phyloP scores from a whole-genome alignment of 2,888 invertebrate genomes.

The Melangyna quadrimaculata region DNA sequence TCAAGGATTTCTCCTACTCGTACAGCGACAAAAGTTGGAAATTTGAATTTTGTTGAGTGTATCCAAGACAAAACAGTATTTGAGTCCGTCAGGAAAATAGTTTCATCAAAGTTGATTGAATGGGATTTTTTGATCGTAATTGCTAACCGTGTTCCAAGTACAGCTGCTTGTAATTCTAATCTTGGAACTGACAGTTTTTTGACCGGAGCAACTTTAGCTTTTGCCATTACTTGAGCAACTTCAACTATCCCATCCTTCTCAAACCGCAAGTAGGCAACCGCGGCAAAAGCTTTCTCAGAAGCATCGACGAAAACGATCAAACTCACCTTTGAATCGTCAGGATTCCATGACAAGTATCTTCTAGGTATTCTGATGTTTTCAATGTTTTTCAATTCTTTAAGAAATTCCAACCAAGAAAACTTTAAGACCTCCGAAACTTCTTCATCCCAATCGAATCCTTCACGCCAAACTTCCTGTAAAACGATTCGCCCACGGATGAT shows the following conservation, averaged over 20 bases:
- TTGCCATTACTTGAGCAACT: background rate
- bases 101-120: background rate
- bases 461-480: no score
- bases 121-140: background rate
- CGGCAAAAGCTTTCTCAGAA: conserved; percentile 5
- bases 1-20: conserved; percentile 15
- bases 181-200: background rate
- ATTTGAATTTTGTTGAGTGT: background rate
- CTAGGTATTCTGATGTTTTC: no score
- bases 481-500: no score
- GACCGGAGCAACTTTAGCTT: background rate
- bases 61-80: background rate
- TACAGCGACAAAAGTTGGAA: conserved; percentile 9
- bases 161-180: background rate
- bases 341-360: background rate
- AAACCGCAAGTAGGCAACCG: background rate
- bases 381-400: background rate
- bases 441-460: no score
- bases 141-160: background rate
- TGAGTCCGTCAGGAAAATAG: background rate
- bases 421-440: background rate
- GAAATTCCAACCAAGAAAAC: background rate
- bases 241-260: background rate
- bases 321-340: background rate
- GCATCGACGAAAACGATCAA: conserved; percentile 3